Evolutionary conservation across 2,113 vertebrate genomes (phyloP).

Genomic region (Vidua macroura): DNA sequence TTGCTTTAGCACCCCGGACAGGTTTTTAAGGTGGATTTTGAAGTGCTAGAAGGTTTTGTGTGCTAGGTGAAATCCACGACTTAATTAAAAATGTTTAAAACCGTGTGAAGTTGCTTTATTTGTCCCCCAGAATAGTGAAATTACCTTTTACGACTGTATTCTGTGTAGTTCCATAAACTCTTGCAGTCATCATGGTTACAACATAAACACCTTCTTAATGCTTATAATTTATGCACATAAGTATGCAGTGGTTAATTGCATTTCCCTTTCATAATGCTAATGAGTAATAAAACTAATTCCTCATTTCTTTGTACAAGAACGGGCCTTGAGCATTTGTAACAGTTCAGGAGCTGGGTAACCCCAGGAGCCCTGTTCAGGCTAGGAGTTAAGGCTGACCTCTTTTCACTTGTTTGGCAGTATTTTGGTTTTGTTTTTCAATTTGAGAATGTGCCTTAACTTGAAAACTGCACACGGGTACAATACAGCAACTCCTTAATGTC

Average conservation of each 20-base stretch:
- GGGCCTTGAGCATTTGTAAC: not conserved
- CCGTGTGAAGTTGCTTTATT: not conserved
- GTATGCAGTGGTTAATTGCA: not conserved
- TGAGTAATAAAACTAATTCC: not conserved
- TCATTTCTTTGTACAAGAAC: not conserved
- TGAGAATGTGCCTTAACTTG: not conserved
- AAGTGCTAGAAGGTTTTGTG: rapidly evolving
- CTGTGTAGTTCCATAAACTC: not conserved
- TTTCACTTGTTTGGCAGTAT: not conserved
- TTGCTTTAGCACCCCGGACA: not conserved
- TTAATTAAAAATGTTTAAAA: not conserved
- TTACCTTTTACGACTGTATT: rapidly evolving
- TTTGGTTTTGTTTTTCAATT: not conserved
- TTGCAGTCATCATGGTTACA: not conserved
- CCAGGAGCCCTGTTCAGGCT: not conserved
- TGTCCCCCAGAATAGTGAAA: not conserved
- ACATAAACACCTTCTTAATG: not conserved
- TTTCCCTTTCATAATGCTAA: not conserved
- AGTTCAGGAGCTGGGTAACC: not conserved
- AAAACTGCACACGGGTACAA: rapidly evolving
- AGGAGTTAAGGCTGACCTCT: not conserved
- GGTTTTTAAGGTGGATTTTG: not conserved
- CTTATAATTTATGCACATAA: not conserved
- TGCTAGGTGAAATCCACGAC: rapidly evolving
- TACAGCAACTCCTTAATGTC: rapidly evolving